These are phyloP conservation scores for Onychostoma macrolepis DNA, from an alignment of 2,113 vertebrate genomes.

Conservation along the genomic window DNA sequence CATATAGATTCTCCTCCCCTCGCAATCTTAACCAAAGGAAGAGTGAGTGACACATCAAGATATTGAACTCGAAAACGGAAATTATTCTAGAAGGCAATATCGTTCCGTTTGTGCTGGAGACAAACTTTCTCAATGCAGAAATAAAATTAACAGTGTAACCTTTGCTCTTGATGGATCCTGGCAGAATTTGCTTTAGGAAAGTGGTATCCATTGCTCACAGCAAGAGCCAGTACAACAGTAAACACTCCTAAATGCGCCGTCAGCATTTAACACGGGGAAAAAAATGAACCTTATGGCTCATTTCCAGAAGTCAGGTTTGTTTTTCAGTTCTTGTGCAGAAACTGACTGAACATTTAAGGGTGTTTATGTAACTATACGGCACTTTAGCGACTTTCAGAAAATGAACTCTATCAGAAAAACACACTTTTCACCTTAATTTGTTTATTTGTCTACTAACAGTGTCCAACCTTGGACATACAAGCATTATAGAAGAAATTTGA, in stretches of 20 bases:
- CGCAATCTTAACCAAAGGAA: not conserved
- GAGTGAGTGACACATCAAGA: slow-evolving; percentile 46
- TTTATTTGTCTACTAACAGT: not conserved
- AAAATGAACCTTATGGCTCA: not conserved
- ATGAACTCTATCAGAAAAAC: not conserved
- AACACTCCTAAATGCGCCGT: not conserved
- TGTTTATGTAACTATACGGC: not conserved
- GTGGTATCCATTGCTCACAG: not conserved
- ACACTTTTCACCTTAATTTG: not conserved
- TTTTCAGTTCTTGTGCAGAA: not conserved
- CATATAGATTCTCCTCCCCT: slow-evolving; percentile 5
- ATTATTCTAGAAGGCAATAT: slow-evolving; percentile 46
- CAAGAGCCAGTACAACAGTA: not conserved
- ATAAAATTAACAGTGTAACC: slow-evolving; percentile 29
- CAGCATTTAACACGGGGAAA: not conserved
- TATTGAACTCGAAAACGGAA: slow-evolving; percentile 43
- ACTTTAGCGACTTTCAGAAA: not conserved
- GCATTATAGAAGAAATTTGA: not conserved
- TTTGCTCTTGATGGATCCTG: slow-evolving; percentile 16
- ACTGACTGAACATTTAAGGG: not conserved
- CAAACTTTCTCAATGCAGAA: slow-evolving; percentile 16
- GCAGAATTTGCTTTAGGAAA: slow-evolving; percentile 28
- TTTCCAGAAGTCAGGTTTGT: slow-evolving; percentile 8
- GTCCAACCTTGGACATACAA: not conserved
- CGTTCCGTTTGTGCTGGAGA: slow-evolving; percentile 30